Percentiles rank a stretch among this genome's conserved stretches.
phyloP scores from a whole-genome alignment of 2,797 vertebrate species.

The Acanthiza pusilla region DNA sequence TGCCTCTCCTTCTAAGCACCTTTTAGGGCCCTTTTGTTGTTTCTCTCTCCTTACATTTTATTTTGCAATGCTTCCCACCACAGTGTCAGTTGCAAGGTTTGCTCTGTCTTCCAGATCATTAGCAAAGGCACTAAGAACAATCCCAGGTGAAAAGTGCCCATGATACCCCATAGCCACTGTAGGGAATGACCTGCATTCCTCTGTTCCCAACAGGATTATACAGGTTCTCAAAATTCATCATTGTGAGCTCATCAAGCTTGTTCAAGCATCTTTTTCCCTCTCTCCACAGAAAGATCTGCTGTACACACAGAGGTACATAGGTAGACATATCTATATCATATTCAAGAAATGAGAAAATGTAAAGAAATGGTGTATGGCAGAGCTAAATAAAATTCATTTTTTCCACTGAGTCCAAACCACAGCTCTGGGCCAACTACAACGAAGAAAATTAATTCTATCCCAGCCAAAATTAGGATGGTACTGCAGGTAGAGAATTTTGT shows the following conservation, averaged over 20 bases:
- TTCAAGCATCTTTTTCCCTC: not conserved
- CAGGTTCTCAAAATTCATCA: not conserved
- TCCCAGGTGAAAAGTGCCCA: not conserved
- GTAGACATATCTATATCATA: not conserved
- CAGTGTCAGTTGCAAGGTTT: not conserved
- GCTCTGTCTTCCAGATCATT: not conserved
- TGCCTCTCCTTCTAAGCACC: slow-evolving; percentile 12
- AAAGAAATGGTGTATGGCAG: not conserved
- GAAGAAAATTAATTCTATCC: not conserved
- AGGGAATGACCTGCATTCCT: not conserved
- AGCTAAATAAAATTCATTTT: not conserved
- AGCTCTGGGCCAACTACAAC: not conserved
- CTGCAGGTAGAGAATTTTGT: not conserved
- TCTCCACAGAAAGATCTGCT: not conserved
- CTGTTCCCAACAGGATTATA: not conserved
- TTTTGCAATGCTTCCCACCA: not conserved
- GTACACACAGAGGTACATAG: not conserved
- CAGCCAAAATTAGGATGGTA: not conserved
- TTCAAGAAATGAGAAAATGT: not conserved
- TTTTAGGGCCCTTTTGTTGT: not conserved
- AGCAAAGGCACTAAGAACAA: not conserved
- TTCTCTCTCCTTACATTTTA: not conserved
- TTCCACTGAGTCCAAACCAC: not conserved
- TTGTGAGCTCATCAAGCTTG: not conserved
- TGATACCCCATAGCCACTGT: not conserved